Conservation (phyloP, 2,888 invertebrate species). For the Eilema sororculum region DNA sequence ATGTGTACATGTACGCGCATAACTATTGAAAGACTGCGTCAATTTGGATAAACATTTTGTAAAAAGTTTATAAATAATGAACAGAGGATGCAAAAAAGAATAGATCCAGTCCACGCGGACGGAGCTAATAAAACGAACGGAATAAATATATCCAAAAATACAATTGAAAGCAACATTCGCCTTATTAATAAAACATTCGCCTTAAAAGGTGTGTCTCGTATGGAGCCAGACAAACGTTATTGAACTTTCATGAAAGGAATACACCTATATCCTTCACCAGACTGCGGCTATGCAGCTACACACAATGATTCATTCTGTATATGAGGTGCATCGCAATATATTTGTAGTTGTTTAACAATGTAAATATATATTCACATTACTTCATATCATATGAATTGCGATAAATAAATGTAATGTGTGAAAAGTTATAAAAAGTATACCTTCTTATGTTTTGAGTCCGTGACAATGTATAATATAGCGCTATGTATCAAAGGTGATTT, state of each 20-base stretch:
- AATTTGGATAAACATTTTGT: no score
- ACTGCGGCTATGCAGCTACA: not conserved
- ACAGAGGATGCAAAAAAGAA: no score
- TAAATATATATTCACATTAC: not conserved
- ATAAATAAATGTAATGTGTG: not conserved
- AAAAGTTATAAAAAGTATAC: not conserved
- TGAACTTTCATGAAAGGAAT: slow-evolving; percentile 61
- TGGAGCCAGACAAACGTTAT: slow-evolving; percentile 57
- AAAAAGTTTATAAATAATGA: no score
- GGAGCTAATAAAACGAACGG: no score
- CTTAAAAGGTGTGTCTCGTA: slow-evolving; percentile 57
- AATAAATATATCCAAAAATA: not conserved
- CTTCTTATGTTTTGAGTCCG: not conserved
- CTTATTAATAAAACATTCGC: slow-evolving; percentile 7
- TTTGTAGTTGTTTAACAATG: not conserved
- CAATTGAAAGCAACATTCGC: not conserved
- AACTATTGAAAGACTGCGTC: no score
- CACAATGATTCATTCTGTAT: slow-evolving; percentile 7
- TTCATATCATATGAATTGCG: not conserved
- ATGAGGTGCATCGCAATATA: not conserved
- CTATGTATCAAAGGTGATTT: slow-evolving; percentile 21
- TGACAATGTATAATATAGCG: not conserved
- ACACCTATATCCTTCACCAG: slow-evolving; percentile 15
- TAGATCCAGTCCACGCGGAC: no score
- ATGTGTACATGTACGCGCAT: no score